Conservation (phyloP, 2,113 vertebrate species). For the Platysteira castanea region DNA sequence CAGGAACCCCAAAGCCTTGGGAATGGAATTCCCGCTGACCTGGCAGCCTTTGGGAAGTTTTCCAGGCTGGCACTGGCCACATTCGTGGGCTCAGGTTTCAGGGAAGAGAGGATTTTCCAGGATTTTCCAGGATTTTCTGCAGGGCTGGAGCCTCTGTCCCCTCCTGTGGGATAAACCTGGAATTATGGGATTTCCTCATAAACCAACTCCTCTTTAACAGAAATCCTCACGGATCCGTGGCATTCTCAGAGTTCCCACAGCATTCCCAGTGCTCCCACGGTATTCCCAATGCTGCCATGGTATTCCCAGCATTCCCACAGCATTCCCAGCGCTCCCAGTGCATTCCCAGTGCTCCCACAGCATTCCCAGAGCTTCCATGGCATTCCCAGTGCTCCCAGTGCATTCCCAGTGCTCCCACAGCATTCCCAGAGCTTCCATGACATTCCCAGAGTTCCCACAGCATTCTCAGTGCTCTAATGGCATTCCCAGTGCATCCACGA, state of each 20-base stretch:
- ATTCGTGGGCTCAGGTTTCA: rapidly evolving
- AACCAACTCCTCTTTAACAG: not conserved
- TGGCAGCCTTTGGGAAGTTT: rapidly evolving
- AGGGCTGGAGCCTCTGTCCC: rapidly evolving
- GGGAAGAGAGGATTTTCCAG: not conserved
- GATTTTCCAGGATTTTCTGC: not conserved
- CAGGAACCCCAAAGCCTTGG: not conserved
- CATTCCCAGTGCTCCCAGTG: too few relatives aligned
- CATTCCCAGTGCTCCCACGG: too few relatives aligned
- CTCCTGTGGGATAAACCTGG: not conserved
- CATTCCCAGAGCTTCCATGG: too few relatives aligned
- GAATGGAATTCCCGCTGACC: not conserved
- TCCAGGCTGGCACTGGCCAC: rapidly evolving
- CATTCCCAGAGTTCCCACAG: too few relatives aligned
- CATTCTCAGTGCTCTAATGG: too few relatives aligned
- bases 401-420: too few relatives aligned
- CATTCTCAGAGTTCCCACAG: not conserved
- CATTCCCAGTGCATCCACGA: too few relatives aligned
- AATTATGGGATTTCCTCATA: not conserved
- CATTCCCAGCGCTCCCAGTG: too few relatives aligned
- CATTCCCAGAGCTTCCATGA: too few relatives aligned
- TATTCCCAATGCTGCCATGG: too few relatives aligned
- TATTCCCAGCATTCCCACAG: too few relatives aligned
- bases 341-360: too few relatives aligned
- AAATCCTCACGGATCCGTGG: not conserved